These are phyloP conservation scores for Ormyrus pomaceus DNA, from an alignment of 2,888 invertebrate species.

Conservation along the genomic window DNA sequence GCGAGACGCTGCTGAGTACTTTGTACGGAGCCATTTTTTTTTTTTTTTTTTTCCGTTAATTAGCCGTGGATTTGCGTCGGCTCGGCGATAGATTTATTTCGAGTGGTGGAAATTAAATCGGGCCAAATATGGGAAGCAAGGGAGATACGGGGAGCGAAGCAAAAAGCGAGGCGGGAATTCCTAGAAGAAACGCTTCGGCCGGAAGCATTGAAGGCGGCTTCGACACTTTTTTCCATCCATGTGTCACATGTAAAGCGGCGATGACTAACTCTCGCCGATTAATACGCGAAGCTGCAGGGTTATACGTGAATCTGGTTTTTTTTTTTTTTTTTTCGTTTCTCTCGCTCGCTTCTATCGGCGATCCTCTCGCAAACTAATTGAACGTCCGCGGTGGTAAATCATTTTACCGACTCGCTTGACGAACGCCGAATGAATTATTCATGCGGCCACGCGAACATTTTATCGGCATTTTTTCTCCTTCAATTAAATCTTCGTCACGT, in stretches of 20 bases:
- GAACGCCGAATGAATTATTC: constrained; percentile 42
- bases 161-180: background rate
- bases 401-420: constrained; percentile 27
- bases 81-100: too few relatives aligned
- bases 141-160: too few relatives aligned
- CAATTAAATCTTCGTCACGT: constrained; percentile 26
- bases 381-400: constrained; percentile 35
- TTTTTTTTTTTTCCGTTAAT: too few relatives aligned
- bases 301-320: constrained; percentile 8
- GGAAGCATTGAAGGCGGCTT: constrained; percentile 28
- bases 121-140: too few relatives aligned
- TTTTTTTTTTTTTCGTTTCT: background rate
- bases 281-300: background rate
- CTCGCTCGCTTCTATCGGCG: background rate
- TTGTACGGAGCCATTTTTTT: too few relatives aligned
- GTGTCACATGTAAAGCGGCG: constrained; percentile 10
- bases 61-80: too few relatives aligned
- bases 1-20: too few relatives aligned
- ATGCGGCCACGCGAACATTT: constrained; percentile 4
- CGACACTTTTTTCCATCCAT: constrained; percentile 22
- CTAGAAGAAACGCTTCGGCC: background rate
- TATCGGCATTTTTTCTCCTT: constrained; percentile 16
- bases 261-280: constrained; percentile 23
- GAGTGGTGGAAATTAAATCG: too few relatives aligned
- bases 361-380: constrained; percentile 27